Base-by-base conservation (phyloP, 2,113 vertebrate genomes). In the Psilopsiagon aurifrons region DNA sequence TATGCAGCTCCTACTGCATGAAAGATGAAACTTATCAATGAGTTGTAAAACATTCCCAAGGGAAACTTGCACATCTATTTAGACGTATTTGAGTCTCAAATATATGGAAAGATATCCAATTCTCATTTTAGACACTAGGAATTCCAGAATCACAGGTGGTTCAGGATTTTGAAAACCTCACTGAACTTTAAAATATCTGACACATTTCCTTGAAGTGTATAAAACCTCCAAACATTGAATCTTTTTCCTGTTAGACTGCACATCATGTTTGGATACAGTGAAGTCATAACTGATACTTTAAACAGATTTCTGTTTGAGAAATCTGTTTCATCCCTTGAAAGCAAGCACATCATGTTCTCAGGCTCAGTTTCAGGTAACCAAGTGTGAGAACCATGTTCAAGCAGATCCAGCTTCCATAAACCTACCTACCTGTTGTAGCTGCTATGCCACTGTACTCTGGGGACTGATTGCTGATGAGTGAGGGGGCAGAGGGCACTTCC, bases 401-500 rank as follows among this genome's bases (percentile, higher is more conserved):
- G 46, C 47, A 90, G 37, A 77, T 73, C 27, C 73, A 71, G 62
- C 29, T 90, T 39, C 37, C 17, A 11, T 73, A 37, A 86, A 25
- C 49, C 66, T 70, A 73, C 98, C 97, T 97, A 99, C 99, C 99
- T 99, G 99, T 99, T 88, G 98, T 98, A 77, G 98, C 89, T 91
- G 98, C 84, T 94, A 98, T 98, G 63, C 98, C 98, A 4, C 97
- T 95, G 67, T 99, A 99, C 93, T 99, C 99, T 1, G 99, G 99
- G 73, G 99, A 99, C 55, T 98, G 98, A 71, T 98, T 98, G 74
- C 98, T 98, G 78, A 97, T 97, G 8, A 99, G 99, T 1, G 99
- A 99, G 13, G 98, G 97, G 68, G 98, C 97, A 20, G 99, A 98
- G 18, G 98, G 98, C 54, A 99, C 98, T 75, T 98, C 99, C 86